Conservation (phyloP, 2,888 invertebrate genomes). For the Drosophila nigricruria region DNA sequence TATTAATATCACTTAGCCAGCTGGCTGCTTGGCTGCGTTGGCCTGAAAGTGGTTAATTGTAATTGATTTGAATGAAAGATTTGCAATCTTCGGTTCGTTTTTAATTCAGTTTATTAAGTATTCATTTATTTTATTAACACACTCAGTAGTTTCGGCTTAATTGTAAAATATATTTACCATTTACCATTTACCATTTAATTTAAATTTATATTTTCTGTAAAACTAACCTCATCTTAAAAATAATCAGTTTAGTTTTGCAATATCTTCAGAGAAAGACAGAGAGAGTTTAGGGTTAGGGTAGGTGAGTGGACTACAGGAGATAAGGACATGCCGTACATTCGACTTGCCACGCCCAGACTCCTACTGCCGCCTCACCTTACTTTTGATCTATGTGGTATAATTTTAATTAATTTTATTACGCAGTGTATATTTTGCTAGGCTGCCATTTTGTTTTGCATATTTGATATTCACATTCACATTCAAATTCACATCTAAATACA, state of each 20-base stretch:
- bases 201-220: constrained; percentile 45
- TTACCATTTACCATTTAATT: constrained; percentile 55
- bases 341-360: background rate
- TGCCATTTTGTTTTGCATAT: constrained; percentile 55
- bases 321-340: background rate
- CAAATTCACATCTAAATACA: constrained; percentile 36
- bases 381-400: constrained; percentile 44
- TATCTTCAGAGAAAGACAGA: constrained; percentile 45
- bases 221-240: constrained; percentile 73
- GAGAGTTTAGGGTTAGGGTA: background rate
- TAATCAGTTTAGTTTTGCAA: constrained; percentile 75
- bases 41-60: constrained; percentile 30
- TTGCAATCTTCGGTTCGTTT: constrained; percentile 43
- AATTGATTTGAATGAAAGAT: constrained; percentile 40
- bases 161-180: constrained; percentile 65
- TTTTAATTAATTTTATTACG: constrained; percentile 64
- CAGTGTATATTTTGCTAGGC: constrained; percentile 77
- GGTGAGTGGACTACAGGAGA: constrained; percentile 3
- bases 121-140: constrained; percentile 76
- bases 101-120: constrained; percentile 71
- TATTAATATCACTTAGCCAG: constrained; percentile 68
- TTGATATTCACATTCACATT: constrained; percentile 72
- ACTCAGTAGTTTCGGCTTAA: constrained; percentile 78
- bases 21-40: constrained; percentile 26
- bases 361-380: background rate